Evolutionary conservation across 2,113 vertebrate species (phyloP).

Genomic region (Pelecanoides urinatrix): DNA sequence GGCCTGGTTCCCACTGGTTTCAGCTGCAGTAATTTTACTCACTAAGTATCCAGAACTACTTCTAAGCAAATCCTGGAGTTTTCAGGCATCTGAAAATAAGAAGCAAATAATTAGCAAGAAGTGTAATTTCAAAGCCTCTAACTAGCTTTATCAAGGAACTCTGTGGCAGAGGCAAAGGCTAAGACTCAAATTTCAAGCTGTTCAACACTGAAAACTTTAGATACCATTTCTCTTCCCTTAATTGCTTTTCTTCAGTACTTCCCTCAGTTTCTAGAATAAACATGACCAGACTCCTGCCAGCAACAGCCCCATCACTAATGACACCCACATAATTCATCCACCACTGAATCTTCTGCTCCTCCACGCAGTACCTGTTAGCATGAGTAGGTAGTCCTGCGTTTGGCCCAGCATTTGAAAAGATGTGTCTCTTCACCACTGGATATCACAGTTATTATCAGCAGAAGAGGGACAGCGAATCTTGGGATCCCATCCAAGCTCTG

Average conservation of each 20-base stretch:
- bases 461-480: background rate
- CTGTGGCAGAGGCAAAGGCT: background rate
- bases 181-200: background rate
- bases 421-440: background rate
- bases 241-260: background rate
- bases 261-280: background rate
- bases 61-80: background rate
- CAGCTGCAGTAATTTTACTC: background rate
- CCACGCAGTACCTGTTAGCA: background rate
- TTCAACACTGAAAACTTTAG: background rate
- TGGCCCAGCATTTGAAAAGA: background rate
- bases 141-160: background rate
- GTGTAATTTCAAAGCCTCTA: background rate
- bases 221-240: background rate
- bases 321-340: background rate
- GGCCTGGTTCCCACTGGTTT: background rate
- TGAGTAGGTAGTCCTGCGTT: background rate
- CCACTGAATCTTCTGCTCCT: background rate
- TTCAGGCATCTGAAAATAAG: background rate
- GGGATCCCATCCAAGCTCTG: conserved; percentile 3
- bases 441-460: conserved; percentile 14
- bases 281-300: background rate
- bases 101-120: background rate
- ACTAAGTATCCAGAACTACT: background rate
- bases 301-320: background rate